A percentile compares a stretch with the other conserved stretches of the same genome.
phyloP scores from a whole-genome alignment of 2,888 invertebrate species.

The Apotomis capreana region DNA sequence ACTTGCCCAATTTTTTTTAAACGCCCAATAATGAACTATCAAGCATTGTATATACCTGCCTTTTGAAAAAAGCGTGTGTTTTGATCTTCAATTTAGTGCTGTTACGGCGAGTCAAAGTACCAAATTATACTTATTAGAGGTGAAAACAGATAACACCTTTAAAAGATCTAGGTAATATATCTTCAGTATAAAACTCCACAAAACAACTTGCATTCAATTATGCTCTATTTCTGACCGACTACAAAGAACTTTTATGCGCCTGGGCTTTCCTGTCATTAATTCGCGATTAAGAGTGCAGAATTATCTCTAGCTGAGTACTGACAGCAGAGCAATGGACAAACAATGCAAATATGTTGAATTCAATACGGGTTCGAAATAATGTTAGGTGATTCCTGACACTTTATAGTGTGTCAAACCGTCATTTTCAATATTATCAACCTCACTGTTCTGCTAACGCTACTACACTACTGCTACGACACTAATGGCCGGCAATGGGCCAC shows the following conservation, averaged over 20 bases:
- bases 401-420: background rate
- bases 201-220: conserved; percentile 12
- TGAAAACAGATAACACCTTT: no score
- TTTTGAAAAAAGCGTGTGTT: no score
- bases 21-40: no score
- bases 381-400: no score
- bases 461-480: conserved; percentile 16
- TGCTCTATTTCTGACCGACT: conserved; percentile 21
- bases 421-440: no score
- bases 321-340: conserved; percentile 4
- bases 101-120: no score
- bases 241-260: conserved; percentile 44
- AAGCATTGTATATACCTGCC: no score
- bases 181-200: background rate
- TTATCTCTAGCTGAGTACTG: conserved; percentile 27
- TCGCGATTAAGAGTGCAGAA: conserved; percentile 63
- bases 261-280: conserved; percentile 64
- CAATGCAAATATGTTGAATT: background rate
- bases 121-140: no score
- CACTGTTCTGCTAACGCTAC: conserved; percentile 1
- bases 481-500: conserved; percentile 1
- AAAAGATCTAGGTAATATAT: no score
- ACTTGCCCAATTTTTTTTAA: no score
- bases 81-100: no score
- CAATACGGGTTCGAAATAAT: background rate